Evolutionary conservation across 2,888 invertebrate genomes (phyloP).

Genomic region (Anarsia innoxiella): DNA sequence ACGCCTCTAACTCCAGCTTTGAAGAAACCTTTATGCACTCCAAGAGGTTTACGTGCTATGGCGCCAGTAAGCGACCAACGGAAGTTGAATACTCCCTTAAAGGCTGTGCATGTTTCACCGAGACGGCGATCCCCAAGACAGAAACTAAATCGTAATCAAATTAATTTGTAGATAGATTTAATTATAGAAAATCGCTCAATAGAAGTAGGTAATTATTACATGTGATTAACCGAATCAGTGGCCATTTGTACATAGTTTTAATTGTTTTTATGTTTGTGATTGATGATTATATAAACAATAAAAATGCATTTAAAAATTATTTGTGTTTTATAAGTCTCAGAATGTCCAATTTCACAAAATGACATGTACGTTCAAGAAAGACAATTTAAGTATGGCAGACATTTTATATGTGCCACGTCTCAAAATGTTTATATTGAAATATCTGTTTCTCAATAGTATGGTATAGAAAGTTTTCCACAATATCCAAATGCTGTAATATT

Average conservation of each 20-base stretch:
- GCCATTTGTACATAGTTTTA: constrained; percentile 48
- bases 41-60: constrained; percentile 71
- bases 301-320: background rate
- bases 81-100: constrained; percentile 76
- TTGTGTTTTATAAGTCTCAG: too few species aligned
- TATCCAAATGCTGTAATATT: background rate
- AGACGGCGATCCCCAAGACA: constrained; percentile 59
- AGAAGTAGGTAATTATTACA: constrained; percentile 1
- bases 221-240: constrained; percentile 25
- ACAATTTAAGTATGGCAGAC: too few species aligned
- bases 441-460: too few species aligned
- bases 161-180: constrained; percentile 18
- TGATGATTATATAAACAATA: background rate
- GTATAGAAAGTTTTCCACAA: too few species aligned
- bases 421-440: too few species aligned
- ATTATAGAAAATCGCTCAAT: constrained; percentile 18
- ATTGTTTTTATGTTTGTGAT: constrained; percentile 6
- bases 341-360: too few species aligned
- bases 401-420: too few species aligned
- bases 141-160: constrained; percentile 35
- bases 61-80: constrained; percentile 49
- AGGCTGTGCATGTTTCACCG: constrained; percentile 61
- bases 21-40: constrained; percentile 75
- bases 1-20: constrained; percentile 71
- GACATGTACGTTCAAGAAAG: too few species aligned